These are phyloP conservation scores for Tenthredo notha DNA, from an alignment of 2,888 invertebrate genomes.

Conservation along the genomic window DNA sequence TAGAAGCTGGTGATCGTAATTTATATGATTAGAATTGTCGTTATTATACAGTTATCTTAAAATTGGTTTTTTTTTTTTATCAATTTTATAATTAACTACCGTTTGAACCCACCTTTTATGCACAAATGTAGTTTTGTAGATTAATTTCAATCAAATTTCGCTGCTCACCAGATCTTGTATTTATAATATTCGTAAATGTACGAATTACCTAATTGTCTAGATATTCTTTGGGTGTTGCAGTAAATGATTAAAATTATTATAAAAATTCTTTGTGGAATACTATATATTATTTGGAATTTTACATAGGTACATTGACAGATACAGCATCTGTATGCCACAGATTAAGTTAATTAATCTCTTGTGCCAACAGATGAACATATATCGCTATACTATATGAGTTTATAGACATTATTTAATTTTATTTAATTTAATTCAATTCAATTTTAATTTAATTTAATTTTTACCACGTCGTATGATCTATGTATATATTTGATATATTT, in stretches of 20 bases:
- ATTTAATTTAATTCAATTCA: neutral
- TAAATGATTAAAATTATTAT: neutral
- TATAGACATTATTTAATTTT: neutral
- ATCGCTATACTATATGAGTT: neutral
- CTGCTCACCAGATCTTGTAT: neutral
- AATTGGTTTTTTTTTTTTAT: neutral
- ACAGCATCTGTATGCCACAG: neutral
- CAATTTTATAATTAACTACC: neutral
- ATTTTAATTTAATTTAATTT: neutral
- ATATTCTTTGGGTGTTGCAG: neutral
- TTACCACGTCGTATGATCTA: neutral
- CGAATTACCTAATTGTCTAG: neutral
- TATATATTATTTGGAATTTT: slow-evolving; percentile 70
- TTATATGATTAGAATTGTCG: neutral
- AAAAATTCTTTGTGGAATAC: slow-evolving; percentile 7
- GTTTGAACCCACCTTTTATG: neutral
- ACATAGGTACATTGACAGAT: slow-evolving; percentile 72
- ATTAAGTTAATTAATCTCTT: neutral
- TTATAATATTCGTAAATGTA: neutral
- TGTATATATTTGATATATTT: slow-evolving; percentile 15
- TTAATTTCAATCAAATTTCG: neutral
- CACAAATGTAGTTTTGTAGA: neutral
- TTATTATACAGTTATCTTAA: neutral
- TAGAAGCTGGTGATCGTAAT: neutral
- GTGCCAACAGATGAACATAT: neutral